Percentiles rank a stretch among this genome's conserved stretches.
phyloP scores from a whole-genome alignment of 2,113 vertebrate genomes.

The Phodopus roborovskii region DNA sequence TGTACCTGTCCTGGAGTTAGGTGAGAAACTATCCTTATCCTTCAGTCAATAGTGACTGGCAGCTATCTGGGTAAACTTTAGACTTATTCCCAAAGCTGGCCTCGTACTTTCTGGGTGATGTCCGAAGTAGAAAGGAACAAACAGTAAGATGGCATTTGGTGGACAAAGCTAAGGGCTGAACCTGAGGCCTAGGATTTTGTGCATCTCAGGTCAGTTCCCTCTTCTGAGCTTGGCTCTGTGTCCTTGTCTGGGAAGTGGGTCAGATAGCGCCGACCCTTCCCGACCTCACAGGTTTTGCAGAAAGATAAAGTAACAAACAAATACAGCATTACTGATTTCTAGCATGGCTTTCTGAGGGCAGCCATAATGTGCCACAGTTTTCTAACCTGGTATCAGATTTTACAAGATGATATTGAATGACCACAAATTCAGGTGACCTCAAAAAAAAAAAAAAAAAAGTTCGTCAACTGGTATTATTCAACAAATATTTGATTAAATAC shows the following conservation, averaged over 20 bases:
- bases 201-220: not conserved
- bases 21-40: not conserved
- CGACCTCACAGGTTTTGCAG: not conserved
- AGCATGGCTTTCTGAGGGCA: not conserved
- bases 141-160: not conserved
- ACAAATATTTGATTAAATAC: conserved; percentile 19
- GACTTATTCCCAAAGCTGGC: not conserved
- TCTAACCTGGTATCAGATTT: conserved; percentile 12
- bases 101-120: not conserved
- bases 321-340: not conserved
- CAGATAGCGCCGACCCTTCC: not conserved
- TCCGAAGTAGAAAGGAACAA: not conserved
- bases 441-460: conserved; percentile 36
- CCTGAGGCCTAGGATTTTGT: not conserved
- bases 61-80: too few species aligned
- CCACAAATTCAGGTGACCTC: conserved; percentile 41
- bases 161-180: not conserved
- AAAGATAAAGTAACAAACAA: conserved; percentile 15
- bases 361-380: not conserved
- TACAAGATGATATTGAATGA: conserved; percentile 34
- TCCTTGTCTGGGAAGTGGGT: conserved; percentile 35
- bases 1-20: not conserved
- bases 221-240: not conserved
- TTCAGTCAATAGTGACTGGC: not conserved
- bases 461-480: conserved; percentile 15